Evolutionary conservation across 1,140 invertebrate genomes (phyloP), one percentile per base, ranked within the genome.

Genomic region (Pemphigus obesinymphae): DNA sequence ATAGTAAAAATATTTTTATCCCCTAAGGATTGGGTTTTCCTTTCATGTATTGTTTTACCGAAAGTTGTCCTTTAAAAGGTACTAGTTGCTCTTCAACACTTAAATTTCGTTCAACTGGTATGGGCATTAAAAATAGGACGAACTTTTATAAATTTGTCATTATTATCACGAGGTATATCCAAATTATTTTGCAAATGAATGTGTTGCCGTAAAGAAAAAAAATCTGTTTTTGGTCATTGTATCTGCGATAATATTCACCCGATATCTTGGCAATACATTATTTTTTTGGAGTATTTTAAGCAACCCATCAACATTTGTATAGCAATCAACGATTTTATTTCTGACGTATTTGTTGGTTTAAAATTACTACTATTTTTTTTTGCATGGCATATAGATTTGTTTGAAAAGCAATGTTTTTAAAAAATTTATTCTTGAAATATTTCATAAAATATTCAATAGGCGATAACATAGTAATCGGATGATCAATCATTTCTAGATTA

Each of bases 41-140:
- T 40, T 43, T 70, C 13, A 40, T 70, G 34, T 70, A 70, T 20
- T 85, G 83, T 68, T 84, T 83, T 40, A 85, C 76, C 58, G 23
- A 68, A 23, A 84, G 37, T 11, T 82, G 20, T 20, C 86, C 85
- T 76, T 84, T 85, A 83, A 86, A 86, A 7, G 85, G 83, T 8
- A 85, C 81, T 84, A 86, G 85, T 83, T 86, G 84, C 66, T 85
- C 84, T 83, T 86, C 85, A 50, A 86, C 78, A 55, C 55, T 82
- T 43, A 83, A 45, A 23, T 84, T 15, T 82, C 82, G 58, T 82
- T 84, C 37, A n/a, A 82, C 82, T 63, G 37, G 37, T n/a, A 55
- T 83, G 17, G 7, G 26, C 23, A 81, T 83, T 48, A 82, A 61
- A 83, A 31, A 84, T 29, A 43, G 84, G 83, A 82, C 83, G 66